phyloP scores from a whole-genome alignment of 2,113 vertebrate species.

The Notiomystis cincta region DNA sequence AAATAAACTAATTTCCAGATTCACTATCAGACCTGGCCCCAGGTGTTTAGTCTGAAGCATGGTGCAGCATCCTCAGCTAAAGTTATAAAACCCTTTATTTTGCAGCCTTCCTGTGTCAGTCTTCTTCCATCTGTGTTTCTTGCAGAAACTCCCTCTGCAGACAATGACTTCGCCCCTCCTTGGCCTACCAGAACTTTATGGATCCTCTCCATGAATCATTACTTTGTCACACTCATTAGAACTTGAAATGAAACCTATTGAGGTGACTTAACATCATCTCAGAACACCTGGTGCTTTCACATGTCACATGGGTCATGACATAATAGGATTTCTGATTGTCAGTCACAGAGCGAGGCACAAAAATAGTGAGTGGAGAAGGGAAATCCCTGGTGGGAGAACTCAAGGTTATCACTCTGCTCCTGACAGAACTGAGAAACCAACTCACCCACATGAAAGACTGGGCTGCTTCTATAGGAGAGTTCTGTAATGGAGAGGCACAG shows the following conservation, averaged over 20 bases:
- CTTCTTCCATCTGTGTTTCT: neutral
- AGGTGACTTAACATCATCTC: constrained; percentile 53
- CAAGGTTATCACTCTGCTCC: neutral
- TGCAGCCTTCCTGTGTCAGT: neutral
- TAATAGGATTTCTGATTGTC: constrained; percentile 59
- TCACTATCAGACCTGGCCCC: neutral
- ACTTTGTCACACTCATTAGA: constrained; percentile 63
- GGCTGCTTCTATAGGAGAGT: neutral
- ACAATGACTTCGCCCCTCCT: neutral
- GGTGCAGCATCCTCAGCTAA: neutral
- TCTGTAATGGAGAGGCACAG: neutral
- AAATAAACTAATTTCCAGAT: neutral
- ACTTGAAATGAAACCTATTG: constrained; percentile 55
- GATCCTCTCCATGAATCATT: constrained; percentile 27
- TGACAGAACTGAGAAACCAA: neutral
- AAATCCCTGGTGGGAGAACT: neutral
- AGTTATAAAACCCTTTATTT: neutral
- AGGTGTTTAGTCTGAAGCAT: neutral
- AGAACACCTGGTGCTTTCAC: constrained; percentile 25
- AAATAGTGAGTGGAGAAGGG: neutral
- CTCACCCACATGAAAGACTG: neutral
- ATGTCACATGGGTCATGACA: constrained; percentile 9
- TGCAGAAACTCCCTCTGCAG: neutral
- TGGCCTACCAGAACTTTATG: neutral
- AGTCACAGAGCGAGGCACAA: neutral